Evolutionary conservation across 1,140 invertebrate species (phyloP), one percentile per base, ranked within the genome.

Genomic region (Lamellibrachia luymesi): DNA sequence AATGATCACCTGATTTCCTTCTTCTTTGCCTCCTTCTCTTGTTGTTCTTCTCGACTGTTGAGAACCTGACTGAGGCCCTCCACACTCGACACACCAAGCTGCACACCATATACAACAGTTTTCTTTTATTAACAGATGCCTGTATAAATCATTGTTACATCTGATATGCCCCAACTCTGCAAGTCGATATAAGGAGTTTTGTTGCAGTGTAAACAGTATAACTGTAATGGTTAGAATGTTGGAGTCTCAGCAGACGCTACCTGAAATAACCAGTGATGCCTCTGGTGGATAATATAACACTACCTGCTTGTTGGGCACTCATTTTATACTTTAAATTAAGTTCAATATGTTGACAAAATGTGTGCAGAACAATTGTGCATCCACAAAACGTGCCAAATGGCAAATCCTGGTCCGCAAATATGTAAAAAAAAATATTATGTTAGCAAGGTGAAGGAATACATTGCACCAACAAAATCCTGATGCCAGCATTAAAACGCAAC

Each of bases 21-120:
- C 90, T 89, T 94, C 93, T 52, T 49, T 25, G 27, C 93, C 94
- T 93, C 93, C 92, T 7, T 89, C 64, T 92, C 92, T 50, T 93
- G 50, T 56, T 93, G 50, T 22, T 94, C 94, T 89, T 94, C 92
- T 91, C 94, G 93, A 64, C 93, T 94, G n/a, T 93, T 93, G n/a
- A 95, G 93, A 22, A 95, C 92, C 25, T 93, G 92, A 52, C 94
- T 94, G n/a, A 94, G 91, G 52, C 93, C 92, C 13, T 96, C 94
- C 52, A 95, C 94, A 93, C 94, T 95, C 89, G 94, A 94, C 64
- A 95, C 95, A 50, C 96, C 95, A 94, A 95, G 94, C 95, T 96
- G 95, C 92, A 96, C 96, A 94, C 96, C 92, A 94, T 95, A 94
- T 94, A 94, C 93, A 93, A 92, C 92, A 25, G 22, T 38, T 50